These are phyloP conservation scores for Aleiodes sp. DNA, from an alignment of 1,140 invertebrate species.

Conservation along the genomic window DNA sequence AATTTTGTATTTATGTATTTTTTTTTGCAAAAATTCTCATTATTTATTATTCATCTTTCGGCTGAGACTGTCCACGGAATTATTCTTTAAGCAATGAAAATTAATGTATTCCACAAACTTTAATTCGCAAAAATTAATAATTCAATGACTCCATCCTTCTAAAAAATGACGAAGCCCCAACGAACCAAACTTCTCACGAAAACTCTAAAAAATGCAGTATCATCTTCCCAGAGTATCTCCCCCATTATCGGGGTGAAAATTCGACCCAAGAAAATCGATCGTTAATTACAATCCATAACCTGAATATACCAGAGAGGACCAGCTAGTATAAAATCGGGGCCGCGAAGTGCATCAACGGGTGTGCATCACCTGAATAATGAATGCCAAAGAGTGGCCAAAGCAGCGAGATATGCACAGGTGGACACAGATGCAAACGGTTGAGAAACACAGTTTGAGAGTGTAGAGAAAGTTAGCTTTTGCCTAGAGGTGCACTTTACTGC, in stretches of 20 bases:
- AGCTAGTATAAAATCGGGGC: neutral
- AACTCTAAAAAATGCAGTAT: neutral
- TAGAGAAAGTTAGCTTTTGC: neutral
- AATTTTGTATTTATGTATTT: no score
- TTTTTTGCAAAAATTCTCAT: no score
- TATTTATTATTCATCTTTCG: no score
- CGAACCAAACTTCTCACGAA: no score
- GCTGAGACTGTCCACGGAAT: no score
- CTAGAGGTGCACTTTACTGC: constrained; percentile 27
- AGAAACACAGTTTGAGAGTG: neutral
- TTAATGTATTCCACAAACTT: no score
- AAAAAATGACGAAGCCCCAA: no score
- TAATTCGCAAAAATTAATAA: no score
- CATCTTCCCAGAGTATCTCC: neutral
- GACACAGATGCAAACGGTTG: neutral
- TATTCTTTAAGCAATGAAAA: no score
- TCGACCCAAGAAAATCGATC: neutral
- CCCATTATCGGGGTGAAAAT: neutral
- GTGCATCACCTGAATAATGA: constrained; percentile 5
- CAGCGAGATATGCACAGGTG: constrained; percentile 10
- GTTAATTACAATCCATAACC: constrained; percentile 6
- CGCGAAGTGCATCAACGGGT: constrained; percentile 8
- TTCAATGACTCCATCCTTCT: no score
- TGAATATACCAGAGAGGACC: neutral
- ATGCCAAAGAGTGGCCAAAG: constrained; percentile 5